Evolutionary conservation across 2,888 invertebrate genomes (phyloP), one percentile per base, ranked within the genome.

Genomic region (Ormyrus rosae): DNA sequence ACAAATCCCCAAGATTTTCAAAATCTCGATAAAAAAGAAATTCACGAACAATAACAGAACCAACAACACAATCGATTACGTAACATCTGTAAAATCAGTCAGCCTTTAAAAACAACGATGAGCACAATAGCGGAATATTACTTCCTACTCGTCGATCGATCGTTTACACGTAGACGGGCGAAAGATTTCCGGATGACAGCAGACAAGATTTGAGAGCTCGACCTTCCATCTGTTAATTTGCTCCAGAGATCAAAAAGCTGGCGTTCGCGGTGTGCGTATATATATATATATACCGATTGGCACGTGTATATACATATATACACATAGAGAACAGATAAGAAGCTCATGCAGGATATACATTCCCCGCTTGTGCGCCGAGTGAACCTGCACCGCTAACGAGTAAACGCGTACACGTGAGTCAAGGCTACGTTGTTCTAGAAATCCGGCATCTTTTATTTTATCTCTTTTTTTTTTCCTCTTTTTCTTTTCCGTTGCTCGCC

Each of bases 331-430:
- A 11, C 13, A 55, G 81, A 71, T 81, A 81, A 77, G 61, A 76
- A 76, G 72, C 76, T 67, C 55, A 64, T 77, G 71, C 80, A 82
- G 80, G 80, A 82, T 82, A 80, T 74, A 82, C 80, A 82, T 82
- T 78, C 77, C 75, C 79, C 72, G 34, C 34, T 34, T 34, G 34
- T 34, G 34, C 34, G 34, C 34, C 19, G 51, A 50, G 56, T 78
- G 75, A 71, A 81, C 75, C 78, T 78, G 72, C 69, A 65, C 64
- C 63, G 56, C 68, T 78, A 81, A 81, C 56, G 48, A 78, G 69
- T 64, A 73, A 65, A 55, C 63, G 73, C 51, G 80, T 69, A 68
- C 64, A 34, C 50, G 60, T 53, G 70, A 82, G 82, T 80, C 80
- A 82, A 82, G 82, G 80, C 74, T 78, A 46, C 64, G 70, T 67